Evolutionary conservation across 2,113 vertebrate genomes (phyloP).

Genomic region (Argyrosomus japonicus): DNA sequence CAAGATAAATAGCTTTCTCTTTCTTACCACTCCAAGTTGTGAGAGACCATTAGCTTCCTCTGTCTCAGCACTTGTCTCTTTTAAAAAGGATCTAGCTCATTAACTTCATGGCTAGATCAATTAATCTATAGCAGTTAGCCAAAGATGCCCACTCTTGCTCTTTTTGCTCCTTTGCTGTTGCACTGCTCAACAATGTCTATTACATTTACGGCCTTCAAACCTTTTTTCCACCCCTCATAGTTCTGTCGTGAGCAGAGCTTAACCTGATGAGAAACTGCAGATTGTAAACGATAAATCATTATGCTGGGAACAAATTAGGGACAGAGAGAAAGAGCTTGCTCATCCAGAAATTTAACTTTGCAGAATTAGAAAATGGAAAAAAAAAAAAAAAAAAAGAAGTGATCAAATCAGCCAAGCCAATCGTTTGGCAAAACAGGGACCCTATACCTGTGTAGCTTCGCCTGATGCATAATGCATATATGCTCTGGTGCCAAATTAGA

Average conservation of each 20-base stretch:
- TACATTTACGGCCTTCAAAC: constrained; percentile 36
- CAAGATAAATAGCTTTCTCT: constrained; percentile 62
- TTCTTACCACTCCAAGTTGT: constrained; percentile 51
- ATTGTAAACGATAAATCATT: constrained; percentile 17
- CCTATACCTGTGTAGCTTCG: neutral
- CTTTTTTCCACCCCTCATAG: neutral
- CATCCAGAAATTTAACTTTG: neutral
- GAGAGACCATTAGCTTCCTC: constrained; percentile 78
- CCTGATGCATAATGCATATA: neutral
- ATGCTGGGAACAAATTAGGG: neutral
- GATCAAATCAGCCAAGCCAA: neutral
- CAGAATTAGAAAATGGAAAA: neutral
- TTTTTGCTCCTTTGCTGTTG: constrained; percentile 58
- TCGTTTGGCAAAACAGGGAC: neutral
- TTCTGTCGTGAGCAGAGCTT: constrained; percentile 9
- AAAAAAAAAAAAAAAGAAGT: neutral
- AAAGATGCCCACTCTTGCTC: constrained; percentile 73
- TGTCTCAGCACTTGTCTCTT: constrained; percentile 77
- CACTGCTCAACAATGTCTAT: constrained; percentile 38
- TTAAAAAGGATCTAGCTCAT: constrained; percentile 80
- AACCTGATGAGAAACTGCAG: constrained; percentile 18
- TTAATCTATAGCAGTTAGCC: constrained; percentile 84
- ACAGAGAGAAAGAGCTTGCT: neutral
- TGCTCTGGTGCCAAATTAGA: neutral
- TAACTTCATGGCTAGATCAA: constrained; percentile 82